phyloP scores from a whole-genome alignment of 2,888 invertebrate genomes.

The Polylopha cassiicola region DNA sequence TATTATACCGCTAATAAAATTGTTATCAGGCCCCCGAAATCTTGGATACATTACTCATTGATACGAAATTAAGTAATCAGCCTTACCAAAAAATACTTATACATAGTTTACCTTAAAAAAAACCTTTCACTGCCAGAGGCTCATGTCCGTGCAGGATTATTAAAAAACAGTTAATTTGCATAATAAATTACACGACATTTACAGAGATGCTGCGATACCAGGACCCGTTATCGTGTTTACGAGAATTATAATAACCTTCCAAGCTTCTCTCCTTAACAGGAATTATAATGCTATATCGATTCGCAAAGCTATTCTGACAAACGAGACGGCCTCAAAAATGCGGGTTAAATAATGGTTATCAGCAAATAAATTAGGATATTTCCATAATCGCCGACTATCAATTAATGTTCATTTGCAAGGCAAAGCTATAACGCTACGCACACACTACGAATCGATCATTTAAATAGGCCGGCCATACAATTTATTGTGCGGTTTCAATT shows the following conservation, averaged over 20 bases:
- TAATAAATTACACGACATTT: conserved; percentile 35
- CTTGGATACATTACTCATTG: conserved; percentile 14
- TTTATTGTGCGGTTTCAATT: conserved; percentile 35
- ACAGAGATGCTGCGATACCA: conserved; percentile 23
- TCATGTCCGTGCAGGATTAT: conserved; percentile 26
- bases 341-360: conserved; percentile 8
- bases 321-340: conserved; percentile 1
- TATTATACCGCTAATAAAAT: conserved; percentile 15
- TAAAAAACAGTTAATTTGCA: conserved; percentile 39
- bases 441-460: conserved; percentile 21
- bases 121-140: conserved; percentile 32
- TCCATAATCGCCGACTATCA: conserved; percentile 25
- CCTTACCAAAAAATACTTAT: conserved; percentile 24
- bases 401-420: conserved; percentile 31
- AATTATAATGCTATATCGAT: conserved; percentile 11
- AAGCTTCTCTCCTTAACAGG: conserved; percentile 14
- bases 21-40: conserved; percentile 22
- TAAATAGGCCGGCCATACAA: conserved; percentile 29
- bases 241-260: conserved; percentile 17
- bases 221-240: conserved; percentile 10
- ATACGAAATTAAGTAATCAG: conserved; percentile 36
- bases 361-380: conserved; percentile 28
- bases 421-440: conserved; percentile 26
- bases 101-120: conserved; percentile 13
- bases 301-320: conserved; percentile 8